These are phyloP conservation scores for Verasper variegatus DNA, from an alignment of 2,113 vertebrate genomes.

Conservation along the genomic window DNA sequence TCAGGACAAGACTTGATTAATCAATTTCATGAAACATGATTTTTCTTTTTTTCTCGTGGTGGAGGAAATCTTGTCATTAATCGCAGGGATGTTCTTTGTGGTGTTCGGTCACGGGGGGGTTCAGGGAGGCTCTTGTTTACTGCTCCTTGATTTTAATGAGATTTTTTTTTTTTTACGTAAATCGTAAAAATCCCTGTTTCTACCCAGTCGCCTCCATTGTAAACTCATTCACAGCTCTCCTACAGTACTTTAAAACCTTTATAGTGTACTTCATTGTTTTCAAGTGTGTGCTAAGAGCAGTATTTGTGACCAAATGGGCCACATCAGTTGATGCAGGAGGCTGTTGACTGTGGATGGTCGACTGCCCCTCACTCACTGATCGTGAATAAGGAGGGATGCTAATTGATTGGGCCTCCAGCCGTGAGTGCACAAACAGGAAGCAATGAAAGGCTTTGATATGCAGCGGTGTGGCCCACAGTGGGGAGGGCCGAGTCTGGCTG, in stretches of 20 bases:
- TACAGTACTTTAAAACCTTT: constrained; percentile 3
- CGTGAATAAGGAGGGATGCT: constrained; percentile 74
- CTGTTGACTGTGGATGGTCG: constrained; percentile 57
- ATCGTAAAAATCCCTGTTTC: too few relatives aligned
- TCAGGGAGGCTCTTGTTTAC: too few relatives aligned
- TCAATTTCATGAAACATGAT: too few relatives aligned
- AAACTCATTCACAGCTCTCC: not conserved
- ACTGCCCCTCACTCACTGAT: constrained; percentile 84
- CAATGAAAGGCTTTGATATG: constrained; percentile 79
- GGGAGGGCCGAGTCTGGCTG: constrained; percentile 59
- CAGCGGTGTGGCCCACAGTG: constrained; percentile 49
- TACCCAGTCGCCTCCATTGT: too few relatives aligned
- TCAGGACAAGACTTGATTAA: too few relatives aligned
- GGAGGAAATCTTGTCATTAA: not conserved
- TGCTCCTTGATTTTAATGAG: too few relatives aligned
- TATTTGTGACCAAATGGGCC: constrained; percentile 66
- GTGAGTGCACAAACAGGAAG: constrained; percentile 80
- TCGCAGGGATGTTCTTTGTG: not conserved
- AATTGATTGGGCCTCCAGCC: constrained; percentile 75
- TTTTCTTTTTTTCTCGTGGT: not conserved
- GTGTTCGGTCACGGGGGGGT: too few relatives aligned
- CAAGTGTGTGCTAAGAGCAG: constrained; percentile 34
- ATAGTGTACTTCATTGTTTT: constrained; percentile 22
- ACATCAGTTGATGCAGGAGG: constrained; percentile 30
- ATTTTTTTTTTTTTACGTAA: too few relatives aligned